Conservation (phyloP, 2,113 vertebrate genomes). For the Thymallus thymallus region DNA sequence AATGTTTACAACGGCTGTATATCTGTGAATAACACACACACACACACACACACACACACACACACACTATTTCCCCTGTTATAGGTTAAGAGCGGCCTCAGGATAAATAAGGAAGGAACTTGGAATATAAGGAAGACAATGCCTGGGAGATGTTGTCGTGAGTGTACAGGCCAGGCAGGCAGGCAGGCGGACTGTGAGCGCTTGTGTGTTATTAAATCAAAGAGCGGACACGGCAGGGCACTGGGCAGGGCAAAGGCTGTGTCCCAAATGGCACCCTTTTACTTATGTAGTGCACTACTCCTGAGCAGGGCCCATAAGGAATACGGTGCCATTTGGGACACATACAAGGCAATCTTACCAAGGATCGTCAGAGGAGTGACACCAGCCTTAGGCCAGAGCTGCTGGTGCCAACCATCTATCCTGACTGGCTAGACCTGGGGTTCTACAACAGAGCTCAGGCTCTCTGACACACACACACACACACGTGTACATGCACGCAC, state of each 20-base stretch:
- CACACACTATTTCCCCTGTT: not conserved
- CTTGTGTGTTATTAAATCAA: not conserved
- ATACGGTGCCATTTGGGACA: no score
- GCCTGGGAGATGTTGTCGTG: not conserved
- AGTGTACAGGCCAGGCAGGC: not conserved
- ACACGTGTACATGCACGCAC: not conserved
- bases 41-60: no score
- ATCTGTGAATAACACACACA: not conserved
- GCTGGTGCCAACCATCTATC: not conserved
- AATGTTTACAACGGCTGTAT: no score
- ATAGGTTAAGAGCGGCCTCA: constrained; percentile 13
- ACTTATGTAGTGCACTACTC: not conserved
- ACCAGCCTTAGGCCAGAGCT: constrained; percentile 8
- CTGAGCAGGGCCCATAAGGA: not conserved
- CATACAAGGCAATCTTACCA: not conserved
- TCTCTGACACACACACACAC: not conserved
- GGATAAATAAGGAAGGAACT: not conserved
- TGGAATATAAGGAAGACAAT: not conserved
- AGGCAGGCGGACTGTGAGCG: not conserved
- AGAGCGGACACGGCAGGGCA: no score
- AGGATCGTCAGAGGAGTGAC: not conserved
- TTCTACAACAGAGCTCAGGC: not conserved
- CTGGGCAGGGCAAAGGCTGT: no score
- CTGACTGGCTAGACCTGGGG: not conserved
- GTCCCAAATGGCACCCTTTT: no score